These are phyloP conservation scores for Oophaga sylvatica DNA, from an alignment of 2,797 vertebrate genomes.

Conservation along the genomic window DNA sequence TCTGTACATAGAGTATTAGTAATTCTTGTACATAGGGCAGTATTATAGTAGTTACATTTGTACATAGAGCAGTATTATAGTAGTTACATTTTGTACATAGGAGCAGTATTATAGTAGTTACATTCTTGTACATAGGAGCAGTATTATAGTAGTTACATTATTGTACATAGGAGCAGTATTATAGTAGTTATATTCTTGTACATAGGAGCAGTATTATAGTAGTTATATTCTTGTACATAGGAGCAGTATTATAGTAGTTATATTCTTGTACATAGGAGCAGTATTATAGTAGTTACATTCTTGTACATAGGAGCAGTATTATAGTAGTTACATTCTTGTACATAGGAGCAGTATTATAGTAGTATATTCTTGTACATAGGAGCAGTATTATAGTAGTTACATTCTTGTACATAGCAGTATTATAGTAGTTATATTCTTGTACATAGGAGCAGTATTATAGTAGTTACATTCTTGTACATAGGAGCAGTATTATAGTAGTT, in stretches of 20 bases:
- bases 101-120: neutral
- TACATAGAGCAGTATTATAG: too few relatives aligned
- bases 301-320: neutral
- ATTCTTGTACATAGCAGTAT: neutral
- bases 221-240: too few relatives aligned
- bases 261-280: slow-evolving; percentile 6
- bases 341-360: slow-evolving; percentile 7
- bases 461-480: slow-evolving; percentile 16
- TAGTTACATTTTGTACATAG: too few relatives aligned
- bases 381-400: slow-evolving; percentile 9
- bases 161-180: too few relatives aligned
- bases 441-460: slow-evolving; percentile 6
- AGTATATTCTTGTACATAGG: slow-evolving; percentile 17
- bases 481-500: neutral
- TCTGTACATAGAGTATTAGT: too few relatives aligned
- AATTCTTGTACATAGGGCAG: too few relatives aligned
- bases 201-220: too few relatives aligned
- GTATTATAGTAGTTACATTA: too few relatives aligned
- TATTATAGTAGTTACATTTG: too few relatives aligned
- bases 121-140: too few relatives aligned
- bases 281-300: too few relatives aligned
- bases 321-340: slow-evolving; percentile 24
- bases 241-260: slow-evolving; percentile 3
- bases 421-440: slow-evolving; percentile 1
- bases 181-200: too few relatives aligned